Conservation (phyloP, 2,888 invertebrate genomes). For the Agonopterix subpropinquella region DNA sequence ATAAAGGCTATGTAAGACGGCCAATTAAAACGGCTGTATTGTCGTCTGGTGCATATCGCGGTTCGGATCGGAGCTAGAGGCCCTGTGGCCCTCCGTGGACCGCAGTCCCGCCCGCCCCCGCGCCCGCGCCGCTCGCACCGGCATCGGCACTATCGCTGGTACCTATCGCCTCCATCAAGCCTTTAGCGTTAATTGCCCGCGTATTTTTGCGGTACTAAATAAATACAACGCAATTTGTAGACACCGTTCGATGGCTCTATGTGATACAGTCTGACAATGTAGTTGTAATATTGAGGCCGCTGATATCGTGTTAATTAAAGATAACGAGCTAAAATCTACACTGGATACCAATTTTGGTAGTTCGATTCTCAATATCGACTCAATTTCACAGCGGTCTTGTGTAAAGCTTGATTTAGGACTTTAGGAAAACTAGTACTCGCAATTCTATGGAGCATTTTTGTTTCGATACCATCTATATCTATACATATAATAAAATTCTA, state of each 20-base stretch:
- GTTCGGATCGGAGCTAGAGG: conserved; percentile 13
- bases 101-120: conserved; percentile 6
- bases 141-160: conserved; percentile 16
- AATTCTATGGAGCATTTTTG: no score
- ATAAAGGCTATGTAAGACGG: conserved; percentile 30
- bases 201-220: conserved; percentile 50
- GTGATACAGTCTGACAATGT: conserved; percentile 49
- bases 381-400: no score
- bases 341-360: background rate
- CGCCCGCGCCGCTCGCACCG: conserved; percentile 3
- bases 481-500: no score
- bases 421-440: no score
- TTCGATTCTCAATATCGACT: no score
- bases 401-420: no score
- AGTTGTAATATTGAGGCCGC: conserved; percentile 28
- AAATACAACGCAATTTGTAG: conserved; percentile 57
- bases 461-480: no score
- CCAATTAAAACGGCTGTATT: conserved; percentile 53
- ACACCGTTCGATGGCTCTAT: conserved; percentile 43
- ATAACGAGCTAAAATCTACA: background rate
- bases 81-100: background rate
- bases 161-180: conserved; percentile 24
- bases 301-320: background rate
- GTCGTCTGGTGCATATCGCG: conserved; percentile 28
- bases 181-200: conserved; percentile 44